Conservation (phyloP, 2,888 invertebrate species). For the Agrochola macilenta region DNA sequence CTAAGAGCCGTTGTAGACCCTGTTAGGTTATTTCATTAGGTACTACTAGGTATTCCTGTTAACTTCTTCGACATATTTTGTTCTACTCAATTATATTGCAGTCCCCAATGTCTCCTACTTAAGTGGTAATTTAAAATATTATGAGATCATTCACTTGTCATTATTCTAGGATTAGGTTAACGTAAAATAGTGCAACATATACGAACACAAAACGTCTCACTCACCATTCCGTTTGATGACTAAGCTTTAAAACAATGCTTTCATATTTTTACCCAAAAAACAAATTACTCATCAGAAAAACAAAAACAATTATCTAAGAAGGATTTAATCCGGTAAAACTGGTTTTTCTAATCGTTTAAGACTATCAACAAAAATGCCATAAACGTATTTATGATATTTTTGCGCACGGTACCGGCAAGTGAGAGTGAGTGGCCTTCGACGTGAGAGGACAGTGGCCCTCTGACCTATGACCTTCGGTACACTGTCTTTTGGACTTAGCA, state of each 20-base stretch:
- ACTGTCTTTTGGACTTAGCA: conserved; percentile 39
- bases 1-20: too few species aligned
- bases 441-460: conserved; percentile 65
- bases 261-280: not conserved
- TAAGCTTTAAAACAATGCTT: not conserved
- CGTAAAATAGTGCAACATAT: too few species aligned
- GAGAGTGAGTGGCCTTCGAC: conserved; percentile 72
- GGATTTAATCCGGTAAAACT: too few species aligned
- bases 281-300: not conserved
- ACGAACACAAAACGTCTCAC: not conserved
- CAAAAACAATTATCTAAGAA: not conserved
- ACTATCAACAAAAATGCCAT: not conserved
- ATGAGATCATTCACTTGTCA: not conserved
- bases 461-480: conserved; percentile 50
- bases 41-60: too few species aligned
- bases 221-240: not conserved
- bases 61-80: too few species aligned
- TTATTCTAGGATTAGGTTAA: not conserved
- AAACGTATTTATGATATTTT: conserved; percentile 38
- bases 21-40: too few species aligned
- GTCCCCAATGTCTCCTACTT: not conserved
- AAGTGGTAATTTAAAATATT: not conserved
- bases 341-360: too few species aligned
- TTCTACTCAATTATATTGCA: not conserved
- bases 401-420: conserved; percentile 67